Evolutionary conservation across 2,888 invertebrate species (phyloP), one percentile per base, ranked within the genome.

Genomic region (Cephus sareptanus): DNA sequence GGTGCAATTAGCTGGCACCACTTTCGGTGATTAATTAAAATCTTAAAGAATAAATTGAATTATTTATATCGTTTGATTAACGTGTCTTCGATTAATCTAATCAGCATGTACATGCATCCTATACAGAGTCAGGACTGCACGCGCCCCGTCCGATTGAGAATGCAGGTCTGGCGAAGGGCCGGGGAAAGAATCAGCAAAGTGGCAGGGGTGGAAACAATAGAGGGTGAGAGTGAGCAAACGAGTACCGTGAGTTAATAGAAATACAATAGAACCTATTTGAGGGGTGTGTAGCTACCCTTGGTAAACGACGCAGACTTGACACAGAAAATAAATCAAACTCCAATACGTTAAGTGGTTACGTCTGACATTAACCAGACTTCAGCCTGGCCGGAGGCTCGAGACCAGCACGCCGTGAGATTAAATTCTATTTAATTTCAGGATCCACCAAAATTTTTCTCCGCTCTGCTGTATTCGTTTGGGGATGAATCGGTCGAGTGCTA

Each of bases 261-360:
- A 88, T 88, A 90, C 90, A 91, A 90, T 91, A 86, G 89, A 86
- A 81, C 80, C 85, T 80, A 83, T 86, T 85, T 80, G 83, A 84
- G 85, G 87, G 85, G 87, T 86, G 82, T 75, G 75, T 40, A 75
- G 85, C 83, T 84, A 81, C 82, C 84, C 85, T 90, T 89, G 89
- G 89, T 85, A 86, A 85, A 70, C 71, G 76, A 69, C 88, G 87
- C 86, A 85, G 85, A 87, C 90, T 89, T 87, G 87, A 85, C 87
- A 82, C 85, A 86, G 83, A 88, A 89, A 88, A 91, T 91, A 91
- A 91, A 91, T 91, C 91, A 91, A 91, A 91, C 90, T 90, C 89
- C 90, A 91, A 91, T 91, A 91, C 90, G 90, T 89, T 91, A 91
- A 91, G 91, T 91, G 91, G 90, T 91, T 88, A 89, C 85, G 88